Percentiles rank a stretch among this genome's conserved stretches.
These are phyloP conservation scores for Rhinophrynus dorsalis DNA, from an alignment of 2,797 vertebrate species.

Conservation along the genomic window DNA sequence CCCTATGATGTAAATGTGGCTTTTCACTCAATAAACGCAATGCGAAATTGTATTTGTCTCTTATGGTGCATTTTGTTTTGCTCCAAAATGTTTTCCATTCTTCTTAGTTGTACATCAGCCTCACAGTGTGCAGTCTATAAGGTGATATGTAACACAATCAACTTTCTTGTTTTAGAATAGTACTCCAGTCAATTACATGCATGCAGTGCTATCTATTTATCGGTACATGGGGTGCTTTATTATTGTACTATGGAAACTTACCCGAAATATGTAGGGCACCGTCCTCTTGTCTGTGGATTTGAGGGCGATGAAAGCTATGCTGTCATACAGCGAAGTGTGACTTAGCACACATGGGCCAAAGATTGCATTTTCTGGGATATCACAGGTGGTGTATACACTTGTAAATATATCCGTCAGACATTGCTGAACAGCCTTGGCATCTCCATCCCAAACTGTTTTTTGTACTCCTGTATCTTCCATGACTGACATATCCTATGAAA, in stretches of 20 bases:
- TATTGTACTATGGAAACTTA: slow-evolving; percentile 66
- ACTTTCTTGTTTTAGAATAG: too few species aligned
- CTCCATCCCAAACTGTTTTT: slow-evolving; percentile 87
- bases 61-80: too few species aligned
- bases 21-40: too few species aligned
- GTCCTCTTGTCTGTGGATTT: slow-evolving; percentile 96
- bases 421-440: slow-evolving; percentile 94
- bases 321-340: slow-evolving; percentile 96
- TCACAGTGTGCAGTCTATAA: too few species aligned
- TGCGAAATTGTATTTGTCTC: too few species aligned
- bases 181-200: too few species aligned
- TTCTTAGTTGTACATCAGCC: too few species aligned
- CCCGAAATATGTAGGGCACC: slow-evolving; percentile 94
- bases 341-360: slow-evolving; percentile 94
- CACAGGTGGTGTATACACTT: slow-evolving; percentile 95
- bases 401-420: slow-evolving; percentile 97
- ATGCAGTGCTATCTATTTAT: not conserved
- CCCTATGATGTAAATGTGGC: too few species aligned
- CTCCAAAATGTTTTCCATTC: too few species aligned
- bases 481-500: slow-evolving; percentile 52
- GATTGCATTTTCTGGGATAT: slow-evolving; percentile 93
- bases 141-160: too few species aligned
- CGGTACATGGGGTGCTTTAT: too few species aligned
- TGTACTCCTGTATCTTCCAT: slow-evolving; percentile 90
- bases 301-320: slow-evolving; percentile 95